phyloP scores from a whole-genome alignment of 2,888 invertebrate species.

The Mesorhabditis belari region DNA sequence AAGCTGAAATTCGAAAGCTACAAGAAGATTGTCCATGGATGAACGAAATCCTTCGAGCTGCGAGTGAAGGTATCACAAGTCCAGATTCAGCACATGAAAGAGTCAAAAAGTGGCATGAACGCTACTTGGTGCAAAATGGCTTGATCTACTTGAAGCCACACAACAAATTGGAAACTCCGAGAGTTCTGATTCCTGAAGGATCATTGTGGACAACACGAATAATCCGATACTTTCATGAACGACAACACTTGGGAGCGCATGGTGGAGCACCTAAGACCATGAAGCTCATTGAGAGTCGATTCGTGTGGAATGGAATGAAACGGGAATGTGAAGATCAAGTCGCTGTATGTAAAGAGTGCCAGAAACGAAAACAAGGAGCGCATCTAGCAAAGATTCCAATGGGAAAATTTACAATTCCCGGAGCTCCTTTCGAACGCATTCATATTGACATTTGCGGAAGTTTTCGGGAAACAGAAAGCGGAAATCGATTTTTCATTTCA shows the following conservation, averaged over 20 bases:
- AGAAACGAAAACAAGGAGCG: constrained; percentile 4
- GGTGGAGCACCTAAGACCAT: constrained; percentile 8
- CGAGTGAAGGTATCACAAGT: constrained; percentile 1
- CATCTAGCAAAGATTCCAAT: constrained; percentile 4
- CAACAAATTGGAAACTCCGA: background rate
- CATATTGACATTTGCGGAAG: constrained; percentile 15
- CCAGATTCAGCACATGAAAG: no score
- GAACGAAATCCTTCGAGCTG: background rate
- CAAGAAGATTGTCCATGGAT: constrained; percentile 4
- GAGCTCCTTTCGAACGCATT: constrained; percentile 9
- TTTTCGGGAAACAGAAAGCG: constrained; percentile 7
- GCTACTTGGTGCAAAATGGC: constrained; percentile 5
- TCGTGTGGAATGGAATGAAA: constrained; percentile 8
- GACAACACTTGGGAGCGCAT: constrained; percentile 5
- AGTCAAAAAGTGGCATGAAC: background rate
- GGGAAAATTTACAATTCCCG: background rate
- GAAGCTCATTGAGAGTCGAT: background rate
- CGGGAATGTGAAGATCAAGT: constrained; percentile 1
- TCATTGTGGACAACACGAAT: background rate
- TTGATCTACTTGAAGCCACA: constrained; percentile 5
- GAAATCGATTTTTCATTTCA: constrained; percentile 9
- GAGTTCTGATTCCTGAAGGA: constrained; percentile 4
- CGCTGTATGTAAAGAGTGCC: constrained; percentile 6
- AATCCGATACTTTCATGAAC: constrained; percentile 6
- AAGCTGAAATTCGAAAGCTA: constrained; percentile 1